Percentiles rank a stretch among this genome's conserved stretches.
phyloP scores from a whole-genome alignment of 1,140 invertebrate genomes.

The Alviniconcha marisindica region DNA sequence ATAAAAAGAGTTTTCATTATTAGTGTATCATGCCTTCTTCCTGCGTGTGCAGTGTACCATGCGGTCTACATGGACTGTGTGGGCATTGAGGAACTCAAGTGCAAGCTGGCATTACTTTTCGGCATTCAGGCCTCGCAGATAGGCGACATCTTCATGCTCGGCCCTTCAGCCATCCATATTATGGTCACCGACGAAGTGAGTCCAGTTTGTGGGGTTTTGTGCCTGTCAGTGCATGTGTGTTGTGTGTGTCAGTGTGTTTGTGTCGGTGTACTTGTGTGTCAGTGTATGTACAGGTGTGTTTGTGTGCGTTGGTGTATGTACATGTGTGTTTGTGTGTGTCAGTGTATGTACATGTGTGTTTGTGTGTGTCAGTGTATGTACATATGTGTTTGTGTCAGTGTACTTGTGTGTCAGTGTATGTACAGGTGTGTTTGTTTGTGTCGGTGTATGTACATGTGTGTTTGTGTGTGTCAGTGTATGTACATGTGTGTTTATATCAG shows the following conservation, averaged over 20 bases:
- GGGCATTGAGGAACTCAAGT: slow-evolving; percentile 82
- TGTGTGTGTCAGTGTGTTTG: neutral
- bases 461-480: neutral
- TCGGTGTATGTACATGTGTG: neutral
- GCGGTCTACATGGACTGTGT: slow-evolving; percentile 86
- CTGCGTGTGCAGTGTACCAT: slow-evolving; percentile 83
- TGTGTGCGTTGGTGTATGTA: neutral
- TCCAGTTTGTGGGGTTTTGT: neutral
- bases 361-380: neutral
- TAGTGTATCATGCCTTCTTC: neutral
- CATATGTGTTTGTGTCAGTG: neutral
- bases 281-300: neutral
- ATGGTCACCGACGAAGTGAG: slow-evolving; percentile 85
- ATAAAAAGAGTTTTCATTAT: too few species aligned
- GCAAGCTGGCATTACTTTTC: slow-evolving; percentile 82
- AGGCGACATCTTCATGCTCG: slow-evolving; percentile 83
- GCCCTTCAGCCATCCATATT: slow-evolving; percentile 85
- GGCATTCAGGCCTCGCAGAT: slow-evolving; percentile 80
- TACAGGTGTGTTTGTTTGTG: neutral
- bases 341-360: neutral
- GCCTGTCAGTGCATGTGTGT: too few species aligned
- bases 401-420: neutral
- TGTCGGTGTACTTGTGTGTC: neutral
- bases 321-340: neutral
- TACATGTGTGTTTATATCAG: neutral